Conservation (phyloP, 2,888 invertebrate genomes). For the Penaeus monodon region DNA sequence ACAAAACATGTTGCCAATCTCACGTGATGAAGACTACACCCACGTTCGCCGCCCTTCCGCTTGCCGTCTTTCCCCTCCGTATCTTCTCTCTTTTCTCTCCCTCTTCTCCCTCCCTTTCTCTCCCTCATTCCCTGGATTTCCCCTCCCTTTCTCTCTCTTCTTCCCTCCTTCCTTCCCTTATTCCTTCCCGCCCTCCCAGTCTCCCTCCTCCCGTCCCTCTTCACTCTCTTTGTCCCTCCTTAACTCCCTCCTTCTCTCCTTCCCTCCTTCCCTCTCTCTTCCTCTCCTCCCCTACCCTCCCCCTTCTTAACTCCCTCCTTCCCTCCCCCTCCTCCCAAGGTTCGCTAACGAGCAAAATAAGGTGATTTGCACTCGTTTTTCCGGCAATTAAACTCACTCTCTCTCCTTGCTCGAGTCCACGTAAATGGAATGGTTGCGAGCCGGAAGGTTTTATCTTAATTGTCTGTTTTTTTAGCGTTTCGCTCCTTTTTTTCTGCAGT, state of each 20-base stretch:
- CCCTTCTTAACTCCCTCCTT: not conserved
- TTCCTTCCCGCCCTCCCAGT: not conserved
- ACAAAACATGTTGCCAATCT: no score
- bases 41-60: no score
- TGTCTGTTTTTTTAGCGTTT: slow-evolving; percentile 4
- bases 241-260: not conserved
- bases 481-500: no score
- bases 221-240: not conserved
- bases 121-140: not conserved
- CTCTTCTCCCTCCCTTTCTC: slow-evolving; percentile 5
- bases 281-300: not conserved
- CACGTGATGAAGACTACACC: no score
- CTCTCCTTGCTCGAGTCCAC: not conserved
- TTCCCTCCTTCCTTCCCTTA: slow-evolving; percentile 4
- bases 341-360: slow-evolving; percentile 39
- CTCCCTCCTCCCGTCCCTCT: not conserved
- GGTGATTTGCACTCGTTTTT: slow-evolving; percentile 39
- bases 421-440: slow-evolving; percentile 8
- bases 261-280: not conserved
- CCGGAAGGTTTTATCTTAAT: slow-evolving; percentile 8
- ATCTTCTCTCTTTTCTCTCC: slow-evolving; percentile 10
- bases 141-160: not conserved
- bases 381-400: slow-evolving; percentile 38
- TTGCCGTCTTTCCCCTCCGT: not conserved
- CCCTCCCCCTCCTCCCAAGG: slow-evolving; percentile 15